Percentiles rank a stretch among this genome's conserved stretches.
Conservation (phyloP, 1,140 invertebrate species). For the Lysiphlebus fabarum region DNA sequence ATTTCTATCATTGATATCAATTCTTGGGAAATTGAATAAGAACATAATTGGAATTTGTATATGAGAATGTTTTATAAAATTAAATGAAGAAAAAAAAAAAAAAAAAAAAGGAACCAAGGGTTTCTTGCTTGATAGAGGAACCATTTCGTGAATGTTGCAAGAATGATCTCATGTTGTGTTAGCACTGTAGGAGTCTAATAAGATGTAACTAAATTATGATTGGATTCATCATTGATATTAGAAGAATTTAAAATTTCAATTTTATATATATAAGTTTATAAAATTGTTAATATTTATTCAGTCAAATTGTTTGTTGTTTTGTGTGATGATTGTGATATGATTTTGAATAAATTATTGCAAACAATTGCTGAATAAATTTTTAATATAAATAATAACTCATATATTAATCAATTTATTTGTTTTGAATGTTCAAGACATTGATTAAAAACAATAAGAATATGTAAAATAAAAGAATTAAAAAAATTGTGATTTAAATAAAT, state of each 20-base stretch:
- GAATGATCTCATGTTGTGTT: constrained; percentile 50
- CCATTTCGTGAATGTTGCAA: constrained; percentile 50
- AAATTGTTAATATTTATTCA: constrained; percentile 47
- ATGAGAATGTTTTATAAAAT: neutral
- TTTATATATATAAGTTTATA: constrained; percentile 10
- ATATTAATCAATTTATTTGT: too few species aligned
- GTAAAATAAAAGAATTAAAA: too few species aligned
- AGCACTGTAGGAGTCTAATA: constrained; percentile 53
- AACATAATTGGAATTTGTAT: constrained; percentile 7
- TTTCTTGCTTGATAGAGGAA: constrained; percentile 20
- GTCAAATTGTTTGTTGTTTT: constrained; percentile 37
- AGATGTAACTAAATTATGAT: constrained; percentile 56
- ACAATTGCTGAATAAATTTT: constrained; percentile 19
- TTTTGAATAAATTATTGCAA: constrained; percentile 50
- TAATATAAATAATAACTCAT: too few species aligned
- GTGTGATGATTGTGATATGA: constrained; percentile 52
- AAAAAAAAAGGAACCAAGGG: constrained; percentile 12
- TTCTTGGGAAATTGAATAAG: constrained; percentile 4
- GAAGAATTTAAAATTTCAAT: constrained; percentile 29
- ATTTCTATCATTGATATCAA: constrained; percentile 8
- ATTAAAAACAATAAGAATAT: too few species aligned
- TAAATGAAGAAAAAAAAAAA: constrained; percentile 11
- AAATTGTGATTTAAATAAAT: too few species aligned
- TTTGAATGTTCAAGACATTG: too few species aligned
- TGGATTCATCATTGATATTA: constrained; percentile 53